Base-by-base conservation (phyloP, 2,113 vertebrate species). In the Cariama cristata region DNA sequence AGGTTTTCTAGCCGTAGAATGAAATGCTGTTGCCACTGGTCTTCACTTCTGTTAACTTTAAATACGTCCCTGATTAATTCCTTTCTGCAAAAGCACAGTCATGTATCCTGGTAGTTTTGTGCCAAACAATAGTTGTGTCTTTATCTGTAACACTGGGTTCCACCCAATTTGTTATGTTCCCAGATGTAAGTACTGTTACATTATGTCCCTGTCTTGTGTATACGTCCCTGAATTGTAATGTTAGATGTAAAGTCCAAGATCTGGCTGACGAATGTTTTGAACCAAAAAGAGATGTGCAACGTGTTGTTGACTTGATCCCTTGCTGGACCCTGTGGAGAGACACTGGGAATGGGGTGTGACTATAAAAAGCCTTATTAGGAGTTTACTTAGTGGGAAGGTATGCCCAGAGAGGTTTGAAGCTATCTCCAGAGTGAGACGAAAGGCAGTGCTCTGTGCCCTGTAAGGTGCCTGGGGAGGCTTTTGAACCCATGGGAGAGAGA, bases 311-410 rank as follows among this genome's bases (percentile, higher is more conserved):
- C 91, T 94, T 26, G 73, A 92, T 83, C 94, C 96, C 81, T 45
- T 14, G 42, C 90, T 95, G 88, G 45, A 92, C 76, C 56, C 88
- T 87, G 35, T 52, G 32, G 56, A 96, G 69, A 74, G 90, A 45
- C 81, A 15, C 6, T 77, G 96, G 87, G 94, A 96, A 90, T 63
- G 79, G 53, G 64, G 75, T 68, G 77, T 84, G 72, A 68, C 92
- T 97, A 91, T 94, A 96, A 96, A 97, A 95, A 97, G 53, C 90
- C 52, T 79, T 55, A 58, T 89, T 93, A 50, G 75, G 68, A 89
- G 58, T 79, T 96, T 63, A 16, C 59, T 62, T 60, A 60, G 88
- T 75, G 79, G 64, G 35, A 85, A 88, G 76, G 44, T 74, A 20
- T 88, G 79, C 72, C 66, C 76, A 45, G 92, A 28, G 92, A 55